These are phyloP conservation scores for Oscheius sp. DNA, from an alignment of 2,888 invertebrate genomes.

Conservation along the genomic window DNA sequence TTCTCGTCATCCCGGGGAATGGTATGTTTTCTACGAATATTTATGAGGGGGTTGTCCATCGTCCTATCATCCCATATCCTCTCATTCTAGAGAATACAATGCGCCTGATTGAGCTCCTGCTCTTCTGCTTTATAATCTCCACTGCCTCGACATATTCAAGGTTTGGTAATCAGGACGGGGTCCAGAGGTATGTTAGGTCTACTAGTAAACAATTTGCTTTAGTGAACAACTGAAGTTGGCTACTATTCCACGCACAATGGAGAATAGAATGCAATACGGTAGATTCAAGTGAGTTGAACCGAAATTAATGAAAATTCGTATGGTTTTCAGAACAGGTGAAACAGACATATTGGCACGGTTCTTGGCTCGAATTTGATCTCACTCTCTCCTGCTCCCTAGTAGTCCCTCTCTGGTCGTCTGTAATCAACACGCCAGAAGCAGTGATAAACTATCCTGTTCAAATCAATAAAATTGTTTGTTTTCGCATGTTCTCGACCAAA, in stretches of 20 bases:
- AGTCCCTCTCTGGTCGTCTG: background rate
- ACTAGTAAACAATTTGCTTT: background rate
- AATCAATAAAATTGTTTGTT: slow-evolving; percentile 33
- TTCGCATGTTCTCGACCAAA: slow-evolving; percentile 21
- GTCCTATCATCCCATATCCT: too few relatives aligned
- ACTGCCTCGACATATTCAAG: slow-evolving; percentile 10
- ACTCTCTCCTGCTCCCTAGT: background rate
- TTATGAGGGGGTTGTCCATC: too few relatives aligned
- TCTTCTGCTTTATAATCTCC: slow-evolving; percentile 1
- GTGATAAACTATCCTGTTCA: slow-evolving; percentile 12
- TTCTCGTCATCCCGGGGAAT: slow-evolving; percentile 10
- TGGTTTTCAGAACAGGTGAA: slow-evolving; percentile 30
- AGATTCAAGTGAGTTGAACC: slow-evolving; percentile 18
- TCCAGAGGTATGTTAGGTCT: background rate
- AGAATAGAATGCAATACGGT: slow-evolving; percentile 1
- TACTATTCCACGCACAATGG: background rate
- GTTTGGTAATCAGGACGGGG: slow-evolving; percentile 19
- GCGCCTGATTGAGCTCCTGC: slow-evolving; percentile 21
- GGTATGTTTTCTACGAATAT: slow-evolving; percentile 3
- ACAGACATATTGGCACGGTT: slow-evolving; percentile 25
- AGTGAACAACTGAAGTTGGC: background rate
- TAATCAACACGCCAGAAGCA: slow-evolving; percentile 4
- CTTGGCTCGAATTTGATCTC: slow-evolving; percentile 15
- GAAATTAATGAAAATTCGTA: background rate
- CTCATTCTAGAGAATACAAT: slow-evolving; percentile 1